Evolutionary conservation across 2,888 invertebrate genomes (phyloP).

Genomic region (Blastobasis lacticolella): DNA sequence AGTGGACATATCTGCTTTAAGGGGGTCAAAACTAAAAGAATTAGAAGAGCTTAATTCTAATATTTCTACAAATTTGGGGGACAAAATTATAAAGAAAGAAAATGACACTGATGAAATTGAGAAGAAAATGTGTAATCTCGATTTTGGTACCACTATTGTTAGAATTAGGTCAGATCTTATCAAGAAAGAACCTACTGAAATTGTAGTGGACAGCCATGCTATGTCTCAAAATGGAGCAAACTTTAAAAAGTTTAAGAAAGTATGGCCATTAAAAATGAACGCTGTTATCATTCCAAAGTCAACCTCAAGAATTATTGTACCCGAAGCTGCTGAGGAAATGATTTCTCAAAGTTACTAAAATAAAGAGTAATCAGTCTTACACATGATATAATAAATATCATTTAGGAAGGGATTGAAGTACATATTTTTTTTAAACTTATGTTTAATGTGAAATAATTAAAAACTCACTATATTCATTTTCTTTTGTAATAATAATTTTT

Average conservation of each 20-base stretch:
- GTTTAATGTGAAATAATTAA: too few species aligned
- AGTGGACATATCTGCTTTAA: slow-evolving; percentile 40
- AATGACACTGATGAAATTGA: slow-evolving; percentile 37
- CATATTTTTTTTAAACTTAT: too few species aligned
- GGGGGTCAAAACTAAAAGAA: slow-evolving; percentile 53
- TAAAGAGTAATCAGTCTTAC: too few species aligned
- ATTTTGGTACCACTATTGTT: slow-evolving; percentile 50
- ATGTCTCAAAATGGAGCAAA: slow-evolving; percentile 27
- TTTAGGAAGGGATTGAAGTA: too few species aligned
- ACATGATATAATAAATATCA: too few species aligned
- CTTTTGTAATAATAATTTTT: background rate
- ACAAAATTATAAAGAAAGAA: slow-evolving; percentile 37
- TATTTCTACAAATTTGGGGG: slow-evolving; percentile 14
- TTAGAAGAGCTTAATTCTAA: slow-evolving; percentile 34
- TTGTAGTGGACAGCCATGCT: slow-evolving; percentile 21
- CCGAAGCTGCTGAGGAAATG: slow-evolving; percentile 4
- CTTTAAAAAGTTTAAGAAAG: slow-evolving; percentile 64
- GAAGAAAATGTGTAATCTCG: slow-evolving; percentile 43
- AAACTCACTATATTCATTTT: too few species aligned
- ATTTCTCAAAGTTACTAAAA: slow-evolving; percentile 5
- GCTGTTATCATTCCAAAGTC: slow-evolving; percentile 36
- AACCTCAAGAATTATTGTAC: slow-evolving; percentile 22
- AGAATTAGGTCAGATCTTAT: slow-evolving; percentile 46
- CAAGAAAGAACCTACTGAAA: slow-evolving; percentile 44
- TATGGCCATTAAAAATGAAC: slow-evolving; percentile 59